A percentile compares a stretch with the other conserved stretches of the same genome.
Evolutionary conservation across 2,113 vertebrate species (phyloP).

Genomic region (Clarias macrocephalus): DNA sequence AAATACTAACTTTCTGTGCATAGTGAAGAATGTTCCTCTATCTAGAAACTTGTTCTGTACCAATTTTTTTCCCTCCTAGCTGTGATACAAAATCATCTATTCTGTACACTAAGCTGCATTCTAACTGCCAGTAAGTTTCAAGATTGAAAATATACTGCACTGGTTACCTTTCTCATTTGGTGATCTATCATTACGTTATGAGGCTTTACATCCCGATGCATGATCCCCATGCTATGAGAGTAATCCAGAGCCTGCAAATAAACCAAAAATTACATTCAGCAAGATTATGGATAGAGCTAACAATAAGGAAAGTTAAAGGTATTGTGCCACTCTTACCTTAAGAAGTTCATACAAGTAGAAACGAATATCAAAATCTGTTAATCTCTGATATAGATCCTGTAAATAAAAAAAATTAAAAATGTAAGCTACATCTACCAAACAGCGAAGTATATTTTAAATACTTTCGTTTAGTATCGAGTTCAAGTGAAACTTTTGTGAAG

Average conservation of each 20-base stretch:
- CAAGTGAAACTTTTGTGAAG: not conserved
- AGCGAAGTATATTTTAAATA: not conserved
- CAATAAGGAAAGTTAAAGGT: not conserved
- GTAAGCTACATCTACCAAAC: constrained; percentile 20
- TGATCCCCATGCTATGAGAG: constrained; percentile 99
- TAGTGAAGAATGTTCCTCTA: not conserved
- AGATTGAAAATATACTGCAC: not conserved
- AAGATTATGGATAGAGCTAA: not conserved
- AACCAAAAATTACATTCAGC: constrained; percentile 45
- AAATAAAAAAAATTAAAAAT: constrained; percentile 51
- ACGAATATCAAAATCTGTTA: constrained; percentile 98
- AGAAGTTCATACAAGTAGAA: constrained; percentile 99
- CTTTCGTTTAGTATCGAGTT: not conserved
- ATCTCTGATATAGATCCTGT: constrained; percentile 98
- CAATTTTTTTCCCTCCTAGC: too few relatives aligned
- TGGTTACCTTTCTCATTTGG: constrained; percentile 91
- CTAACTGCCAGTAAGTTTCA: not conserved
- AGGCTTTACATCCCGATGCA: constrained; percentile 98
- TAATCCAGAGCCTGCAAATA: constrained; percentile 91
- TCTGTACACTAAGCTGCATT: not conserved
- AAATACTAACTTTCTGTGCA: not conserved
- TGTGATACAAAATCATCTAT: not conserved
- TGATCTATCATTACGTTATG: constrained; percentile 99
- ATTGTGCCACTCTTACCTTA: constrained; percentile 79
- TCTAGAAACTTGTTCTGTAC: not conserved